Evolutionary conservation across 2,797 vertebrate species (phyloP), one percentile per base, ranked within the genome.

Genomic region (Dendrocincla tyrannina): DNA sequence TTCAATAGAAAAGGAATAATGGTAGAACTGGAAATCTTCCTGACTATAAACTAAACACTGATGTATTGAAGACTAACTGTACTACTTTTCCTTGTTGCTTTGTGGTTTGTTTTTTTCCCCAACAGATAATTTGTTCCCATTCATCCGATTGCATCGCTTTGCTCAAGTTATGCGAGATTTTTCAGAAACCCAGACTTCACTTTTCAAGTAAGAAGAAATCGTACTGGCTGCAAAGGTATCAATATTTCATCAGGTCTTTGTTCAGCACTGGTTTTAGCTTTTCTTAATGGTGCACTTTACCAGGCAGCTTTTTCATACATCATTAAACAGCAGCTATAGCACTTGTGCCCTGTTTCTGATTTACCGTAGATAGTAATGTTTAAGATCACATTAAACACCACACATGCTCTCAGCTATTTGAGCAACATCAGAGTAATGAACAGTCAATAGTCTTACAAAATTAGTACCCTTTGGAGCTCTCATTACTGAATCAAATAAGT

Each of bases 281-380:
- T 98, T 98, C 98, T 98, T 99, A 98, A 99, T 98, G 98, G 98
- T 98, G 98, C 98, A 98, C 98, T 99, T 99, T 98, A 98, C 97
- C 97, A 98, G 98, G 97, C 97, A 97, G 98, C 98, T 97, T 98
- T 98, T 98, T 98, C 97, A 98, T 97, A 97, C 97, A 98, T 98
- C 97, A 98, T 98, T 98, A 98, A 98, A 98, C 97, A 98, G 96
- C 92, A 97, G 96, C 97, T 96, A 88, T 86, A 96, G 91, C 86
- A 83, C 79, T 96, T 73, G 93, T 96, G 94, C 95, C 95, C 97
- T 96, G 97, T 96, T 97, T 97, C 97, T 98, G 97, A 98, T 98
- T 98, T 97, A 98, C 96, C 83, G 49, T 96, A 96, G 97, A 97
- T 96, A 97, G 97, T 97, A 97, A 97, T 97, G 96, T 97, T 96